phyloP scores from a whole-genome alignment of 30 jellyfish, hydroid and myxozoan genomes.

The Pelagia noctiluca region DNA sequence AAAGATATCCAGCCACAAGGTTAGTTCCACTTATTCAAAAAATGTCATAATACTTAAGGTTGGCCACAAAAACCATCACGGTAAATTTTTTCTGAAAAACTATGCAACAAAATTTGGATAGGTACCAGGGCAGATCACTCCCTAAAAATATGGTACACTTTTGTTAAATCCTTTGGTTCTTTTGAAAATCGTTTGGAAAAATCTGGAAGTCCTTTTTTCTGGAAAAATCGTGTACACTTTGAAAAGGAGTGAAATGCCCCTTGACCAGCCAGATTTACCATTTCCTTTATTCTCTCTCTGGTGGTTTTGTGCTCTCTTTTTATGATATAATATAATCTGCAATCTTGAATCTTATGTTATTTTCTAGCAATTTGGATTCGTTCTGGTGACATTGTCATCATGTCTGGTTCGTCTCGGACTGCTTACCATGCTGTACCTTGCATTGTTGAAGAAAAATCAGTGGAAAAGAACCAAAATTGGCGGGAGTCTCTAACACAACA shows the following conservation, averaged over 20 bases:
- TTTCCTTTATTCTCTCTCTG: neutral
- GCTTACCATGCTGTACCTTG: conserved; percentile 99
- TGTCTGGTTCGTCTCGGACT: conserved; percentile 94
- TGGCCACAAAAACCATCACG: neutral
- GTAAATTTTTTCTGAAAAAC: too few relatives aligned
- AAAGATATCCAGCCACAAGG: conserved; percentile 93
- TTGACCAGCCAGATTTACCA: neutral
- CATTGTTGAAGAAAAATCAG: conserved; percentile 65
- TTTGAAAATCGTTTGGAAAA: neutral
- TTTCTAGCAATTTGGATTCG: conserved; percentile 94
- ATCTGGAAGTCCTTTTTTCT: neutral
- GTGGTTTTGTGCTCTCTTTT: too few relatives aligned
- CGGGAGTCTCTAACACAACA: neutral
- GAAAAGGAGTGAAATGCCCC: neutral
- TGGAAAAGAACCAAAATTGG: conserved; percentile 25
- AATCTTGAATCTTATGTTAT: too few relatives aligned
- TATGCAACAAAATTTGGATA: neutral
- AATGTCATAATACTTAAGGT: neutral
- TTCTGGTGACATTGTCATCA: conserved; percentile 89
- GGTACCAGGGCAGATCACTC: neutral
- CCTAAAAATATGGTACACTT: neutral
- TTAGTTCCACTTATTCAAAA: conserved; percentile 11
- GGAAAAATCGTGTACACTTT: neutral
- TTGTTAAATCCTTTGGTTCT: too few relatives aligned
- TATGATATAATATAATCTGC: too few relatives aligned